Percentiles rank a stretch among this genome's conserved stretches.
Conservation (phyloP, 2,797 vertebrate species). For the Lindbergichthys nudifrons region DNA sequence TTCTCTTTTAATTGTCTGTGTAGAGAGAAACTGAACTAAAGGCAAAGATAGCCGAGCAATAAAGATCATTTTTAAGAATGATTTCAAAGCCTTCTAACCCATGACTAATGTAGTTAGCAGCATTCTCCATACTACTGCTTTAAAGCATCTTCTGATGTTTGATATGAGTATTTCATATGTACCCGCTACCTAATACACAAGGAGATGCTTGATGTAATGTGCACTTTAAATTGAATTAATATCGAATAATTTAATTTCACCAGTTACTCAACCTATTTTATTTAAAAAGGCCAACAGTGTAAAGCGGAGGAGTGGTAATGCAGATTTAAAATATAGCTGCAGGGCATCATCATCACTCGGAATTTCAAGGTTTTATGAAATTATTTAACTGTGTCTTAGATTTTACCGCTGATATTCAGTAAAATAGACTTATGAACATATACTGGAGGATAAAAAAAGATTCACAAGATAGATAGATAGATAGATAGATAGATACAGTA, state of each 20-base stretch:
- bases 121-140: conserved; percentile 23
- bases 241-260: background rate
- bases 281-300: background rate
- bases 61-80: conserved; percentile 54
- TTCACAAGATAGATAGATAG: too few species aligned
- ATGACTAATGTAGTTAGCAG: conserved; percentile 56
- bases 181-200: background rate
- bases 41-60: conserved; percentile 39
- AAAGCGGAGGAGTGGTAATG: background rate
- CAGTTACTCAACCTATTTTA: background rate
- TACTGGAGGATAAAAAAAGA: background rate
- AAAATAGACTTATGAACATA: background rate
- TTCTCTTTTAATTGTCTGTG: conserved; percentile 58
- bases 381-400: background rate
- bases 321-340: background rate
- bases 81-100: conserved; percentile 53
- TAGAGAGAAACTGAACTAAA: conserved; percentile 30
- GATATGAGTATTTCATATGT: background rate
- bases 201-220: background rate
- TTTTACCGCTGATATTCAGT: background rate
- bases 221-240: background rate
- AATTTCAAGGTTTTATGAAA: background rate
- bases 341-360: background rate
- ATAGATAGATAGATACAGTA: too few species aligned
- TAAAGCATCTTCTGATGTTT: conserved; percentile 24